phyloP scores from a whole-genome alignment of 2,888 invertebrate species.

The Pollenia angustigena region DNA sequence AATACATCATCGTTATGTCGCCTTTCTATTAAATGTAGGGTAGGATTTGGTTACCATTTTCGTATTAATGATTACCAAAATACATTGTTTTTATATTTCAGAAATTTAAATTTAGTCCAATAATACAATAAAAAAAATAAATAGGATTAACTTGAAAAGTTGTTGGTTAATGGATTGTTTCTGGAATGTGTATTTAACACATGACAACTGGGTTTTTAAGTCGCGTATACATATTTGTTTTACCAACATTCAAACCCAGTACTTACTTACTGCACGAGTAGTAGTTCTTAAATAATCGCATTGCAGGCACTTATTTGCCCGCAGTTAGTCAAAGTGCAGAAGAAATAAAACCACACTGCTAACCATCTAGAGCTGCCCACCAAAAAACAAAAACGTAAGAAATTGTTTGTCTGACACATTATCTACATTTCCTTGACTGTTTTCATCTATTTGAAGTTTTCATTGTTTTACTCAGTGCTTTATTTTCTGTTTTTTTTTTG shows the following conservation, averaged over 20 bases:
- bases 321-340: slow-evolving; percentile 2
- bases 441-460: slow-evolving; percentile 59
- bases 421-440: slow-evolving; percentile 71
- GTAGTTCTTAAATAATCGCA: slow-evolving; percentile 45
- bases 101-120: too few species aligned
- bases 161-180: too few species aligned
- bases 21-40: too few species aligned
- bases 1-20: too few species aligned
- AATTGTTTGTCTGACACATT: slow-evolving; percentile 66
- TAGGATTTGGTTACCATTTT: too few species aligned
- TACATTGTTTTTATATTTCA: too few species aligned
- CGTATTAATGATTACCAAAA: too few species aligned
- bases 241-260: background rate
- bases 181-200: too few species aligned
- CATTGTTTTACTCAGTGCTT: slow-evolving; percentile 40
- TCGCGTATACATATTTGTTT: too few species aligned
- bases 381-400: slow-evolving; percentile 21
- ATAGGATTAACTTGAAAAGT: too few species aligned
- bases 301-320: slow-evolving; percentile 53
- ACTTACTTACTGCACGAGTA: background rate
- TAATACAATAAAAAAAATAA: too few species aligned
- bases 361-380: slow-evolving; percentile 57
- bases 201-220: too few species aligned
- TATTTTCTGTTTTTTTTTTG: background rate
- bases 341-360: slow-evolving; percentile 43